Evolutionary conservation across 2,113 vertebrate species (phyloP).

Genomic region (Zosterops hypoxanthus): DNA sequence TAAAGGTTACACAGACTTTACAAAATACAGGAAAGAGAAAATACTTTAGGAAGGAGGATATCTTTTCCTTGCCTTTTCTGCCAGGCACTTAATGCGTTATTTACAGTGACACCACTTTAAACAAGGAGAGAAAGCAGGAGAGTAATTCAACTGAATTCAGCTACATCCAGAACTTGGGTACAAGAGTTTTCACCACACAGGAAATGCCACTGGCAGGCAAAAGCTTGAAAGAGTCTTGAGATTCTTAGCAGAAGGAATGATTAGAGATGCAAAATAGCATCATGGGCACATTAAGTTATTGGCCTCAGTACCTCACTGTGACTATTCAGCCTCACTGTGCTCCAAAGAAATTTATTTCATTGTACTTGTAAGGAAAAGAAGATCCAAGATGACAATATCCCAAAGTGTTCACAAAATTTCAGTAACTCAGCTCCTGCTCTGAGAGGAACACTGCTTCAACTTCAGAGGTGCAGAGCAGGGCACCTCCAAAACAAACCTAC

Average conservation of each 20-base stretch:
- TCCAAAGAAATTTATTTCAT: not conserved
- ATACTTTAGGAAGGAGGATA: not conserved
- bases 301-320: not conserved
- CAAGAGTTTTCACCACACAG: not conserved
- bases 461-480: not conserved
- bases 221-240: not conserved
- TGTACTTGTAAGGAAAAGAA: not conserved
- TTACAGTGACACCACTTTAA: not conserved
- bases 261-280: not conserved
- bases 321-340: not conserved
- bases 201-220: not conserved
- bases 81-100: not conserved
- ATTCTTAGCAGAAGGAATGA: not conserved
- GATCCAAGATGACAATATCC: not conserved
- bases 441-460: not conserved
- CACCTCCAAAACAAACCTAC: not conserved
- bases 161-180: not conserved
- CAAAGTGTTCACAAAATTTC: not conserved
- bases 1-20: not conserved
- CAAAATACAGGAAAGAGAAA: not conserved
- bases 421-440: not conserved
- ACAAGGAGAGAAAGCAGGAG: not conserved
- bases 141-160: not conserved
- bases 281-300: fast-evolving
- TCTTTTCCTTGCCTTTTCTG: not conserved